Base-by-base conservation (phyloP, 2,888 invertebrate genomes). In the Leucoma salicis region DNA sequence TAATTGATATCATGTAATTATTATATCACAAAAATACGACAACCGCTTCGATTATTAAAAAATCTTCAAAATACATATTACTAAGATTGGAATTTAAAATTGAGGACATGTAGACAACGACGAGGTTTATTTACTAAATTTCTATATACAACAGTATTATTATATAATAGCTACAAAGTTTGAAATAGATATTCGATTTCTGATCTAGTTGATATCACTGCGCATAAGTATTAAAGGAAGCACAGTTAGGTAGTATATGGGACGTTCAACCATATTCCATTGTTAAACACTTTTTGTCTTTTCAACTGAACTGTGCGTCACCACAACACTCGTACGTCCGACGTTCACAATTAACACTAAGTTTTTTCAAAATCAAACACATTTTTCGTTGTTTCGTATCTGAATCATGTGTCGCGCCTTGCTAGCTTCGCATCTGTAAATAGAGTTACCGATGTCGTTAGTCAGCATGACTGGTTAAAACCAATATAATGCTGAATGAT, bases 11-110 rank as follows among this genome's bases (percentile, higher is more conserved):
- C 50, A 58, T 55, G 60, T 62, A 67, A 53, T 48, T 74, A 65
- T 84, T 74, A 65, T 84, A 86, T 88, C 87, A 88, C 88, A 87
- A 88, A 88, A 87, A 88, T 86, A 88, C 88, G 88, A 89, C 88
- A 89, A 88, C 89, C 88, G 84, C 79, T 88, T 88, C 88, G 87
- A 86, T 87, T 86, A 77, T 78, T 58, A 70, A 78, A 82, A 84
- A 83, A 78, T 66, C 72, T 82, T 78, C 74, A 72, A 80, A 84
- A 82, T 78, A n/a, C n/a, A n/a, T n/a, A n/a, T n/a, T n/a, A 50
- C 56, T 45, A 21, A 21, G 54, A 28, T 64, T 34, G 39, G n/a
- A 35, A 51, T 36, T 48, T 42, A 39, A 46, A 38, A 45, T 41
- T 45, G 34, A 53, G 73, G 77, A 80, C 74, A 81, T 73, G 75